Evolutionary conservation across 2,888 invertebrate genomes (phyloP).

Genomic region (Hirtodrosophila alboralis): DNA sequence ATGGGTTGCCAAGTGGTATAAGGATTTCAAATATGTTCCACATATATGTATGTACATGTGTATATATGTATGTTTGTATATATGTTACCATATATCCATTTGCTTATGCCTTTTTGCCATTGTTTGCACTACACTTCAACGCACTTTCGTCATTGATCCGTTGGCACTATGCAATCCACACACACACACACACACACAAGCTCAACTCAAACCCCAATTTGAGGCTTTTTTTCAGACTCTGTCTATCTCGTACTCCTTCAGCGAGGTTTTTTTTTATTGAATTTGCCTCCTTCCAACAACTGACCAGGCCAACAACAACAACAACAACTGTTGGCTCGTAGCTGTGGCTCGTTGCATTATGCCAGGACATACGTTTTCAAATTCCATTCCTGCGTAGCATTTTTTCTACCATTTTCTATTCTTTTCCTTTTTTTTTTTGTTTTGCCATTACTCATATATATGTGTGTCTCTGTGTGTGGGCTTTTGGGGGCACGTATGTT

Average conservation of each 20-base stretch:
- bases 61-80: slow-evolving; percentile 5
- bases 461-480: slow-evolving; percentile 21
- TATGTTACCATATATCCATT: slow-evolving; percentile 61
- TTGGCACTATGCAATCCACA: slow-evolving; percentile 22
- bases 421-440: slow-evolving; percentile 14
- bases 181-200: slow-evolving; percentile 3
- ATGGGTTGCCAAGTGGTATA: slow-evolving; percentile 4
- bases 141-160: slow-evolving; percentile 79
- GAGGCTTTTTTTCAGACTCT: slow-evolving; percentile 47
- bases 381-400: slow-evolving; percentile 73
- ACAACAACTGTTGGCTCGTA: too few relatives aligned
- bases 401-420: too few relatives aligned
- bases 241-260: slow-evolving; percentile 49
- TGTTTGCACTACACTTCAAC: slow-evolving; percentile 80
- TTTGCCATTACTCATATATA: slow-evolving; percentile 63
- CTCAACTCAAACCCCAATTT: slow-evolving; percentile 42
- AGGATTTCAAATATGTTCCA: slow-evolving; percentile 48
- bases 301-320: slow-evolving; percentile 58
- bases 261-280: slow-evolving; percentile 59
- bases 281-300: slow-evolving; percentile 43
- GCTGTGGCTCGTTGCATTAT: slow-evolving; percentile 71
- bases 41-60: slow-evolving; percentile 28
- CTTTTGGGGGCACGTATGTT: slow-evolving; percentile 47
- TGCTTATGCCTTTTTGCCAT: slow-evolving; percentile 71
- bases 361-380: slow-evolving; percentile 76